Percentiles rank a stretch among this genome's conserved stretches.
These are phyloP conservation scores for Mesodorylaimus sp. DNA, from an alignment of 2,888 invertebrate genomes.

Conservation along the genomic window DNA sequence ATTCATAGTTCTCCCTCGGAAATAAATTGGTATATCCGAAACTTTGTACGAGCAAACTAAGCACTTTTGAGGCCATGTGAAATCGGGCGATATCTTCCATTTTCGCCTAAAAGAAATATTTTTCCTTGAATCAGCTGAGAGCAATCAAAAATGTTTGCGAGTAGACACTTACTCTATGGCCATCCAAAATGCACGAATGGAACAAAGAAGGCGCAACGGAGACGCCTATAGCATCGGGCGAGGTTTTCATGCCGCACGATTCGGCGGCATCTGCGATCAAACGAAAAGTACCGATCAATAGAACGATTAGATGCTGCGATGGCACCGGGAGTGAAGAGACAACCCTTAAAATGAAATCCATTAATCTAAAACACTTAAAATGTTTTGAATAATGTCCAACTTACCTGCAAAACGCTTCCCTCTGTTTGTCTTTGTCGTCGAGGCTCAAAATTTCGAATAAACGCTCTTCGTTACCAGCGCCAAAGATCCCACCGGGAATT, in stretches of 20 bases:
- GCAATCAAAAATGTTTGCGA: no score
- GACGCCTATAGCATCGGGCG: slow-evolving; percentile 79
- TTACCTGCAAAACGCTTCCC: slow-evolving; percentile 77
- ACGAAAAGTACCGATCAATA: slow-evolving; percentile 88
- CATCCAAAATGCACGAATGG: slow-evolving; percentile 83
- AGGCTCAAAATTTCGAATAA: slow-evolving; percentile 70
- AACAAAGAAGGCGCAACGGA: slow-evolving; percentile 89
- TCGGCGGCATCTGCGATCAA: slow-evolving; percentile 80
- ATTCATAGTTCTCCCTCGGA: slow-evolving; percentile 80
- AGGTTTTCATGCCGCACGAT: slow-evolving; percentile 75
- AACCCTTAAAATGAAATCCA: slow-evolving; percentile 44
- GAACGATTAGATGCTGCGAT: slow-evolving; percentile 75
- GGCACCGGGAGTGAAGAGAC: slow-evolving; percentile 61
- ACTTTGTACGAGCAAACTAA: slow-evolving; percentile 90
- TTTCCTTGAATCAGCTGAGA: no score
- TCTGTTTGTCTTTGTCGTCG: slow-evolving; percentile 59
- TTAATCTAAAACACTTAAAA: background rate
- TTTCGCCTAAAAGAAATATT: slow-evolving; percentile 49
- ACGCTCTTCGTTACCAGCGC: slow-evolving; percentile 67
- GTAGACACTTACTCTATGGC: slow-evolving; percentile 41
- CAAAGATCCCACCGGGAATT: slow-evolving; percentile 89
- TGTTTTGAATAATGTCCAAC: slow-evolving; percentile 16
- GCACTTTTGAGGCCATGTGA: slow-evolving; percentile 78
- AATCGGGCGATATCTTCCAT: slow-evolving; percentile 82
- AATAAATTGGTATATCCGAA: slow-evolving; percentile 88